Evolutionary conservation across 2,113 vertebrate species (phyloP), one percentile per base, ranked within the genome.

Genomic region (Solenodon paradoxus): DNA sequence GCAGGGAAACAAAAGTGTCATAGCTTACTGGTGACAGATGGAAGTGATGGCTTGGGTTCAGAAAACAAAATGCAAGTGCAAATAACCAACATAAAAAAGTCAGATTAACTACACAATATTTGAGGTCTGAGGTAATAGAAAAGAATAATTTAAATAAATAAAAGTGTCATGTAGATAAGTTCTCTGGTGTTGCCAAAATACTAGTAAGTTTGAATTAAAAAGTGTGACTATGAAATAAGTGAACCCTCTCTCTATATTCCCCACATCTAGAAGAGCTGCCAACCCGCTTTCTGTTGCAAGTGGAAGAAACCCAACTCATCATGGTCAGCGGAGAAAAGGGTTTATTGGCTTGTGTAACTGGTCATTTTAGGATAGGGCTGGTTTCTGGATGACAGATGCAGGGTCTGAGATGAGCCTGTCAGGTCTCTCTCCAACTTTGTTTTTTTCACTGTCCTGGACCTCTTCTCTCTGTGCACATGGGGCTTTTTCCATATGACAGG

Each of bases 21-120:
- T 1, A 47, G 74, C 51, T 85, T n/a, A 69, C 74, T 71, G 74
- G 49, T 57, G 87, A 95, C 94, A 97, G 96, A 88, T 85, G 90
- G 92, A 80, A 88, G 35, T 20, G 32, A 75, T n/a, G 51, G 71
- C 83, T 72, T 63, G 78, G 61, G 17, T 53, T 90, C 32, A 75
- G 59, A 53, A 59, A 53, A 69, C 55, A 93, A 55, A 57, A 42
- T 26, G 8, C 38, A 75, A 57, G 35, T 86, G 69, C 79, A 74
- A 45, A 94, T 57, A 49, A 53, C 77, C 13, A 42, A 22, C 5
- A 47, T 81, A 71, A 79, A 85, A 88, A 83, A 71, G 28, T 28
- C 42, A 90, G 78, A 45, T 80, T 59, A 75, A 45, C 83, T 66
- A 85, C n/a, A 45, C 9, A 45, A 45, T 82, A 63, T 66, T 86